Conservation (phyloP, 1,140 invertebrate genomes). For the Cherax quadricarinatus region DNA sequence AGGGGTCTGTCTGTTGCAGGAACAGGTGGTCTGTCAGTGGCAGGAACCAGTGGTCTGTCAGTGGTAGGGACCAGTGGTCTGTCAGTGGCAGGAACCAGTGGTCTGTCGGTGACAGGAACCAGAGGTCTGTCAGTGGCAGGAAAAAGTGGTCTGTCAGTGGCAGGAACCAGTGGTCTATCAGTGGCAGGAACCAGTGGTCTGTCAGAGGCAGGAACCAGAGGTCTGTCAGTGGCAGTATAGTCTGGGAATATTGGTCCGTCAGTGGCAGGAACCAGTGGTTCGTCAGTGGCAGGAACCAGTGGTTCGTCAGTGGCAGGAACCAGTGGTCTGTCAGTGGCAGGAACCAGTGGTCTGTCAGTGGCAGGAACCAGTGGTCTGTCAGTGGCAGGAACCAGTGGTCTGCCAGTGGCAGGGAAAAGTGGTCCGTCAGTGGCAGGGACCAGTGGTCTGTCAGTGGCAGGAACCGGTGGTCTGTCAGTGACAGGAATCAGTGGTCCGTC, state of each 20-base stretch:
- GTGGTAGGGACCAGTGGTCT: constrained; percentile 3
- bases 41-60: background rate
- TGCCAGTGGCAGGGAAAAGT: background rate
- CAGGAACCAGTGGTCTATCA: background rate
- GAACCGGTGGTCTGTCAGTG: background rate
- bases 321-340: background rate
- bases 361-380: background rate
- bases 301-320: background rate
- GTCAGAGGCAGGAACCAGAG: background rate
- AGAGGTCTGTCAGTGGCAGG: background rate
- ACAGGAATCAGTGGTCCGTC: background rate
- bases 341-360: background rate
- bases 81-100: background rate
- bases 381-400: background rate
- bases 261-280: background rate
- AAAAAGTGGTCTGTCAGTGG: background rate
- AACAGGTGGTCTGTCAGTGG: background rate
- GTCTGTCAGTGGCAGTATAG: background rate
- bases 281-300: background rate
- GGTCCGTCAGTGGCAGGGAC: background rate
- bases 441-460: background rate
- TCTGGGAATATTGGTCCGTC: background rate
- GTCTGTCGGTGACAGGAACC: background rate
- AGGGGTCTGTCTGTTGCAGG: background rate
- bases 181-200: background rate